These are phyloP conservation scores for Holocentrus rufus DNA, from an alignment of 2,797 vertebrate genomes.

Conservation along the genomic window DNA sequence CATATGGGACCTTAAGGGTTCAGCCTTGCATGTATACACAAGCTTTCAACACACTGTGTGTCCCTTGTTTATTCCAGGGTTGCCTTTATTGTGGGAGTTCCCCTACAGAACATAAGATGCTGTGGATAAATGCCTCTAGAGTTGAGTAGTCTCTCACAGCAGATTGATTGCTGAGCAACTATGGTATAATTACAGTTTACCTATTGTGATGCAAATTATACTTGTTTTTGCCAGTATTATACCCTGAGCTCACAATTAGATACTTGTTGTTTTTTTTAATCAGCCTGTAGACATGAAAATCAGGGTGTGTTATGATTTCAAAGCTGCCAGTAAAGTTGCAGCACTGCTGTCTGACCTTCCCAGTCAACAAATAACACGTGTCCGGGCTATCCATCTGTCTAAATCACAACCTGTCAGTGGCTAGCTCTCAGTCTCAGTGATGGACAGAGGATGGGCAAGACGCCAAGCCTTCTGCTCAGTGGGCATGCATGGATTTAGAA, in stretches of 20 bases:
- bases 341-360: constrained; percentile 71
- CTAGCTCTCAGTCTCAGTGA: constrained; percentile 66
- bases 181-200: constrained; percentile 44
- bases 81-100: neutral
- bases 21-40: neutral
- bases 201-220: constrained; percentile 38
- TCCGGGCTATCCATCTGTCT: constrained; percentile 75
- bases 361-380: constrained; percentile 72
- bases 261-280: constrained; percentile 49
- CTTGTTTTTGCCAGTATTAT: constrained; percentile 26
- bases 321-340: constrained; percentile 54
- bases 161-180: constrained; percentile 36
- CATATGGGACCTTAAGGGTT: neutral
- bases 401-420: constrained; percentile 76
- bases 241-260: constrained; percentile 38
- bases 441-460: constrained; percentile 67
- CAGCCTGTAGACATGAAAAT: constrained; percentile 32
- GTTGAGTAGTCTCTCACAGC: constrained; percentile 1
- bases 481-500: constrained; percentile 54
- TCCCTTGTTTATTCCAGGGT: neutral
- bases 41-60: neutral
- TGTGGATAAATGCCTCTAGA: neutral
- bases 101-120: neutral
- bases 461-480: constrained; percentile 66
- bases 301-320: constrained; percentile 56